Evolutionary conservation across 1,140 invertebrate genomes (phyloP).

Genomic region (Temnothorax nylanderi): DNA sequence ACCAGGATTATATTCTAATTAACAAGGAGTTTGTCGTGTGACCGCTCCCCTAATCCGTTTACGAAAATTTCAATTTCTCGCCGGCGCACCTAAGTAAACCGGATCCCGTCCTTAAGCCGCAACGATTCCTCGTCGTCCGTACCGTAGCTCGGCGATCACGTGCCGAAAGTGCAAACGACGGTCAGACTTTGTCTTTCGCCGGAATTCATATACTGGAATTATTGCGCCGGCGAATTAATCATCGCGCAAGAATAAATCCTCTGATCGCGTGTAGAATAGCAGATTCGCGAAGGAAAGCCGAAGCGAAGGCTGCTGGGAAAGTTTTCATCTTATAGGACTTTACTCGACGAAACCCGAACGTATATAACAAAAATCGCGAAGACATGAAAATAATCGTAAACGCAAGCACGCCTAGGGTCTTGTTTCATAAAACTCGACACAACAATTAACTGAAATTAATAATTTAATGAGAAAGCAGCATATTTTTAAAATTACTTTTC

Average conservation of each 20-base stretch:
- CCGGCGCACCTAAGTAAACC: constrained; percentile 83
- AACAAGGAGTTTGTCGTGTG: constrained; percentile 81
- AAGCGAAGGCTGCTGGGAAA: not conserved
- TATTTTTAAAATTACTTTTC: not conserved
- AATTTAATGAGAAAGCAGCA: not conserved
- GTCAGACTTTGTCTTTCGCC: constrained; percentile 81
- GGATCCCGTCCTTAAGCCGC: constrained; percentile 62
- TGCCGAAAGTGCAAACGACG: constrained; percentile 75
- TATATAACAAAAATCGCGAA: not conserved
- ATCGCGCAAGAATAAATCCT: constrained; percentile 18
- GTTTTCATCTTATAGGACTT: not conserved
- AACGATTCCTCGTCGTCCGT: constrained; percentile 53
- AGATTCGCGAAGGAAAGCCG: constrained; percentile 3
- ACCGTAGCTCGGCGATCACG: constrained; percentile 64
- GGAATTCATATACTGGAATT: constrained; percentile 52
- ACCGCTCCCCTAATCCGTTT: constrained; percentile 82
- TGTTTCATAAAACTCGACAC: not conserved
- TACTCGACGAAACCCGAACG: not conserved
- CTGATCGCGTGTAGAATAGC: not conserved
- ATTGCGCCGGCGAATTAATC: constrained; percentile 30
- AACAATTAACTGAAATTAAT: not conserved
- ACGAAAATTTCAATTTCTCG: constrained; percentile 85
- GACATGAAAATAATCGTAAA: not conserved
- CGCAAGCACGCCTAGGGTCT: not conserved
- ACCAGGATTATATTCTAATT: constrained; percentile 85